Conservation (phyloP, 2,113 vertebrate genomes). For the Syrmaticus mikado region DNA sequence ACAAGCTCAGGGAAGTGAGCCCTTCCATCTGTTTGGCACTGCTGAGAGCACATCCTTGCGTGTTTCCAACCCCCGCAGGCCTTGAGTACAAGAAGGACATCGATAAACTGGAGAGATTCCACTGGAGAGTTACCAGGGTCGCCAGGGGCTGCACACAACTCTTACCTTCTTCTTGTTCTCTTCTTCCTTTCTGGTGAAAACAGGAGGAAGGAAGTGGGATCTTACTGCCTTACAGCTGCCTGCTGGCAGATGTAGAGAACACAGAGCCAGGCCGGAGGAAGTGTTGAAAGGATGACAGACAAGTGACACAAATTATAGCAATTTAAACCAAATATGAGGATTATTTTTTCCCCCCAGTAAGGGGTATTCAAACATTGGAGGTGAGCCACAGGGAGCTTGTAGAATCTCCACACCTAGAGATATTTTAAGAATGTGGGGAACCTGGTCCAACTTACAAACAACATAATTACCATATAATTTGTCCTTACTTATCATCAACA, state of each 20-base stretch:
- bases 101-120: background rate
- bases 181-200: background rate
- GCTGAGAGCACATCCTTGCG: background rate
- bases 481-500: background rate
- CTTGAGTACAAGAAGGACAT: fast-evolving
- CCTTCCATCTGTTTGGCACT: background rate
- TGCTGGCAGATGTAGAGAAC: fast-evolving
- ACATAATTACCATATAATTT: background rate
- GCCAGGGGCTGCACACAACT: background rate
- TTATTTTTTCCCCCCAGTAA: background rate
- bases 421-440: background rate
- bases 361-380: background rate
- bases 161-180: background rate
- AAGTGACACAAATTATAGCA: background rate
- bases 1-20: background rate
- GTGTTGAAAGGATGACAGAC: background rate
- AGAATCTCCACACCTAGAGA: background rate
- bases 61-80: background rate
- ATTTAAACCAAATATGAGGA: background rate
- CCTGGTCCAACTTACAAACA: background rate
- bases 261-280: background rate
- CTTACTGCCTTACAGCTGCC: background rate
- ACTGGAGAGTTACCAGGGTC: fast-evolving
- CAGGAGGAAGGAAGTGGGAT: background rate
- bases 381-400: background rate